These are phyloP conservation scores for Cyprinus carpio DNA, from an alignment of 2,113 vertebrate genomes.

Conservation along the genomic window DNA sequence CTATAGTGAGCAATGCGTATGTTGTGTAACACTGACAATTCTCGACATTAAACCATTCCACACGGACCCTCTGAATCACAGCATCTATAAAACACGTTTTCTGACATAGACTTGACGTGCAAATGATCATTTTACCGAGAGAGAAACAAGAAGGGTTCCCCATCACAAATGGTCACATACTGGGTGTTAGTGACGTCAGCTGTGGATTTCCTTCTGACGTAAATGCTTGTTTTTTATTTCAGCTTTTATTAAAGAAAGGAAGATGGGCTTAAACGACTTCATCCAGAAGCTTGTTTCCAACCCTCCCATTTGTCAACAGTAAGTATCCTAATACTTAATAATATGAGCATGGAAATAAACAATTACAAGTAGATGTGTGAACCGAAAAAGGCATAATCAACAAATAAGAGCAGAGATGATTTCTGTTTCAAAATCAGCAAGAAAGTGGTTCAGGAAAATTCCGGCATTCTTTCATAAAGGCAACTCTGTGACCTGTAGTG, in stretches of 20 bases:
- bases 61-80: neutral
- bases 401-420: neutral
- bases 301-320: slow-evolving; percentile 81
- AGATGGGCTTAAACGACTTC: slow-evolving; percentile 82
- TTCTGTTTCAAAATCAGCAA: neutral
- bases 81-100: neutral
- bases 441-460: neutral
- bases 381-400: neutral
- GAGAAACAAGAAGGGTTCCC: neutral
- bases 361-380: neutral
- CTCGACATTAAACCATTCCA: neutral
- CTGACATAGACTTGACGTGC: neutral
- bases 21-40: slow-evolving; percentile 24
- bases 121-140: neutral
- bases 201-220: slow-evolving; percentile 48
- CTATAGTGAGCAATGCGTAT: neutral
- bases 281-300: slow-evolving; percentile 80
- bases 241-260: slow-evolving; percentile 84
- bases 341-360: neutral
- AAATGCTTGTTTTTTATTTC: slow-evolving; percentile 35
- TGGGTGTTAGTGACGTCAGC: slow-evolving; percentile 37
- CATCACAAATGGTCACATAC: neutral
- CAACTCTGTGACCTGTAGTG: neutral
- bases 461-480: neutral
- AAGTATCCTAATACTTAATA: slow-evolving; percentile 59